A percentile compares a stretch with the other conserved stretches of the same genome.
phyloP scores from a whole-genome alignment of 2,797 vertebrate species.

The Bradypodion pumilum region DNA sequence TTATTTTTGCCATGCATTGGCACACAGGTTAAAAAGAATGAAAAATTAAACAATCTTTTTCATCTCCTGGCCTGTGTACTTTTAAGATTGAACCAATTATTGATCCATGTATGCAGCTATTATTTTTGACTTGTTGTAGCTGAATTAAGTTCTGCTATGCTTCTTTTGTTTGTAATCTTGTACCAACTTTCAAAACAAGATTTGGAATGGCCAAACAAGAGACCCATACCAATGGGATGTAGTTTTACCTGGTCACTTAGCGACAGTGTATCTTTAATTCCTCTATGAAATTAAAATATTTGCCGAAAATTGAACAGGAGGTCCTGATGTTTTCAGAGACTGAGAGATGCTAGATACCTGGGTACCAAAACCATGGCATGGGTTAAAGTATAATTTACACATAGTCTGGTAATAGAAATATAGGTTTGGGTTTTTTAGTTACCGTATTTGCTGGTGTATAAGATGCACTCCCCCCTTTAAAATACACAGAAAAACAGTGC shows the following conservation, averaged over 20 bases:
- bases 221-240: neutral
- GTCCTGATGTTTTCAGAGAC: neutral
- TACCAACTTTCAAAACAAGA: slow-evolving; percentile 1
- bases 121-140: slow-evolving; percentile 31
- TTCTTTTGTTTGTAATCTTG: slow-evolving; percentile 13
- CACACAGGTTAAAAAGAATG: slow-evolving; percentile 29
- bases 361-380: neutral
- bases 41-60: slow-evolving; percentile 19
- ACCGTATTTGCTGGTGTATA: no score
- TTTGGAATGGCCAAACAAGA: slow-evolving; percentile 1
- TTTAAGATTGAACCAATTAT: slow-evolving; percentile 23
- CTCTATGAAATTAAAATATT: slow-evolving; percentile 17
- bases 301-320: neutral
- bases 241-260: neutral
- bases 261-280: neutral
- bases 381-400: neutral
- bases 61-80: slow-evolving; percentile 21
- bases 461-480: no score
- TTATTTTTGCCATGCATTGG: neutral
- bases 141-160: slow-evolving; percentile 1
- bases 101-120: neutral
- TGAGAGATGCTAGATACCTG: neutral
- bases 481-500: no score
- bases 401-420: no score
- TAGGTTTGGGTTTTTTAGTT: no score